Evolutionary conservation across 2,888 invertebrate genomes (phyloP), one percentile per base, ranked within the genome.

Genomic region (Incurvaria masculella): DNA sequence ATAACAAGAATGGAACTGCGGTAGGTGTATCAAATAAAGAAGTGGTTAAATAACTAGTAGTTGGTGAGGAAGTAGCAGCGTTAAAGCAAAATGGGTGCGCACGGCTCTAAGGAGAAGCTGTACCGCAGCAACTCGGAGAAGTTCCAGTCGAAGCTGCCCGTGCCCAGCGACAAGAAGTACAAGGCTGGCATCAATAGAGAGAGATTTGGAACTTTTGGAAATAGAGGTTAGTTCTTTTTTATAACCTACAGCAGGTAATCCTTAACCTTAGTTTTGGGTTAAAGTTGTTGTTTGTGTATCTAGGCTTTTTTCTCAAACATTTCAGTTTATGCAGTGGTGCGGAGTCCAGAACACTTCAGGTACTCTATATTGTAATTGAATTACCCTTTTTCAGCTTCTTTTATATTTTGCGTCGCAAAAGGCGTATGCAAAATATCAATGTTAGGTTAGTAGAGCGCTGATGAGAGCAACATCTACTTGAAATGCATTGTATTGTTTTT

Each of bases 61-160:
- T 19, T 20, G 16, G 2, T 62, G 62, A 27, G 42, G 44, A 19
- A 38, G 17, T 39, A n/a, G 38, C 19, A 48, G 42, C 21, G 16
- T 8, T 42, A 14, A 33, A 21, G 17, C 17, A 82, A 73, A 66
- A 88, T 88, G 88, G 88, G 88, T 59, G 87, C 87, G 56, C 86
- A 88, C 73, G 86, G 87, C 61, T 88, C 88, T 51, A 88, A 88
- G 78, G 87, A 87, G 70, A 87, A 87, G 71, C 76, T 88, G 54
- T 80, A 82, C 60, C 80, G 86, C 61, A 82, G 84, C 56, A 80
- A 81, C 59, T 86, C 87, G 40, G 86, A 84, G 66, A 79, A 78
- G 55, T 75, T 73, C 67, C 78, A 76, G 61, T 72, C 81, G 54
- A 81, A 82, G 63, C 65, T 83, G 52, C 79, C 79, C 43, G 75